phyloP scores from a whole-genome alignment of 2,113 vertebrate genomes.

The Myrmecophaga tridactyla region DNA sequence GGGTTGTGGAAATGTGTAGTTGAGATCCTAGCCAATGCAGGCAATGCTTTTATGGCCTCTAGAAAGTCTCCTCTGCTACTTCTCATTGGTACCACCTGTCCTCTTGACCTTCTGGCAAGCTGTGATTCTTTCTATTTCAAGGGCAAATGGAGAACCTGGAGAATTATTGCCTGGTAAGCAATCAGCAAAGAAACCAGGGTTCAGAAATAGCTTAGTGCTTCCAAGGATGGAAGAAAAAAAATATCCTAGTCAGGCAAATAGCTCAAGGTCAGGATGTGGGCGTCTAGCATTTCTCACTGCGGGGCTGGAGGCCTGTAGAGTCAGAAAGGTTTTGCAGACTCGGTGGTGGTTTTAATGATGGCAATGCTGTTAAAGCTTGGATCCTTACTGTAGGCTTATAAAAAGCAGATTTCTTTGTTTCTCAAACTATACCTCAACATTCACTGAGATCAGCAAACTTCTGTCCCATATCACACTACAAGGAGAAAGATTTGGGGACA shows the following conservation, averaged over 20 bases:
- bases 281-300: conserved; percentile 71
- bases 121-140: conserved; percentile 50
- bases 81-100: background rate
- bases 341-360: conserved; percentile 52
- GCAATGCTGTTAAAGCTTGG: conserved; percentile 66
- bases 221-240: conserved; percentile 59
- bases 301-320: conserved; percentile 57
- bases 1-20: background rate
- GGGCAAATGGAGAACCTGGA: conserved; percentile 58
- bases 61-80: background rate
- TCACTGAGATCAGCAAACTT: background rate
- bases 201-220: conserved; percentile 74
- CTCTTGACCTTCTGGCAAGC: conserved; percentile 51
- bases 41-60: background rate
- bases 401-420: conserved; percentile 67
- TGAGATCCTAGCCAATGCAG: background rate
- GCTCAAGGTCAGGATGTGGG: conserved; percentile 76
- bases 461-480: background rate
- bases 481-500: background rate
- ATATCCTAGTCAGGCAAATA: conserved; percentile 63
- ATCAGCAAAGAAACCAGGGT: conserved; percentile 74
- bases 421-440: background rate
- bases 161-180: conserved; percentile 73
- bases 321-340: conserved; percentile 69
- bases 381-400: conserved; percentile 68